Conservation (phyloP, 1,140 invertebrate genomes). For the Nephotettix cincticeps region DNA sequence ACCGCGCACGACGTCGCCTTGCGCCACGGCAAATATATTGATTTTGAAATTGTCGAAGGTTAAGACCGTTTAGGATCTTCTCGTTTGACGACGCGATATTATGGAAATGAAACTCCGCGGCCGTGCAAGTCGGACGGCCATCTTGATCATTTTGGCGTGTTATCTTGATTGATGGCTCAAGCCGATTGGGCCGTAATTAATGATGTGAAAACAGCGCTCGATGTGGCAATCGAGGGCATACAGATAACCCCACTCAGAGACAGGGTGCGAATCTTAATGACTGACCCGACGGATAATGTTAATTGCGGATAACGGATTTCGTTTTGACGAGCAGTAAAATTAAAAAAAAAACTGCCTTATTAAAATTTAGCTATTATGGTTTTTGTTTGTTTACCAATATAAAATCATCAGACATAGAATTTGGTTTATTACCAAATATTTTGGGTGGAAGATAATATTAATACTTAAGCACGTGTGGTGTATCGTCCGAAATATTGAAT, state of each 20-base stretch:
- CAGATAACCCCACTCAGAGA: neutral
- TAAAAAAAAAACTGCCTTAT: too few relatives aligned
- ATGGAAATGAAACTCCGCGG: neutral
- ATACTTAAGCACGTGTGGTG: too few relatives aligned
- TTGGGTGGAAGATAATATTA: too few relatives aligned
- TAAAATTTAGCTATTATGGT: too few relatives aligned
- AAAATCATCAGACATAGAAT: too few relatives aligned
- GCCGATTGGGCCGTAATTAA: neutral
- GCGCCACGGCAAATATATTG: slow-evolving; percentile 1
- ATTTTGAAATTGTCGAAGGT: slow-evolving; percentile 11
- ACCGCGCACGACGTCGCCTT: neutral
- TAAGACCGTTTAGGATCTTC: neutral
- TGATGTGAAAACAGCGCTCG: neutral
- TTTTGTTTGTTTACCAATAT: too few relatives aligned
- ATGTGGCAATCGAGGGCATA: neutral
- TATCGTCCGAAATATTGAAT: too few relatives aligned
- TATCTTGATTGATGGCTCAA: neutral
- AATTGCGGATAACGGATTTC: too few relatives aligned
- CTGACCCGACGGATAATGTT: too few relatives aligned
- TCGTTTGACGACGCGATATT: neutral
- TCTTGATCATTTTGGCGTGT: neutral
- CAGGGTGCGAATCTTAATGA: too few relatives aligned
- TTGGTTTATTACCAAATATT: too few relatives aligned
- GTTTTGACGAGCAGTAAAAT: too few relatives aligned
- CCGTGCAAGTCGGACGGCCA: neutral